A percentile compares a stretch with the other conserved stretches of the same genome.
Evolutionary conservation across 2,113 vertebrate species (phyloP).

Genomic region (human): GRCh38 chr7:19262501-19263000

Average conservation of each 20-base stretch:
- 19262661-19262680: not conserved
- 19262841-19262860: not conserved
- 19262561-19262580: not conserved
- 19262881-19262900: not conserved
- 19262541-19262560: not conserved
- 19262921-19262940: not conserved
- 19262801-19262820: not conserved
- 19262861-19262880: not conserved
- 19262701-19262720: not conserved
- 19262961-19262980: not conserved
- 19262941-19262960: not conserved
- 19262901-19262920: not conserved
- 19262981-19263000: not conserved
- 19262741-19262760: not conserved
- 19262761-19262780: not conserved
- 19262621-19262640: not conserved
- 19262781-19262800: not conserved
- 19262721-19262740: not conserved
- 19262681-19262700: not conserved
- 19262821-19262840: not conserved
- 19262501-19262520: not conserved
- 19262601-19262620: not conserved
- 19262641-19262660: not conserved
- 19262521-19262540: not conserved
- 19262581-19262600: not conserved